Evolutionary conservation across 2,797 vertebrate species (phyloP).

Genomic region (Falco concolor): DNA sequence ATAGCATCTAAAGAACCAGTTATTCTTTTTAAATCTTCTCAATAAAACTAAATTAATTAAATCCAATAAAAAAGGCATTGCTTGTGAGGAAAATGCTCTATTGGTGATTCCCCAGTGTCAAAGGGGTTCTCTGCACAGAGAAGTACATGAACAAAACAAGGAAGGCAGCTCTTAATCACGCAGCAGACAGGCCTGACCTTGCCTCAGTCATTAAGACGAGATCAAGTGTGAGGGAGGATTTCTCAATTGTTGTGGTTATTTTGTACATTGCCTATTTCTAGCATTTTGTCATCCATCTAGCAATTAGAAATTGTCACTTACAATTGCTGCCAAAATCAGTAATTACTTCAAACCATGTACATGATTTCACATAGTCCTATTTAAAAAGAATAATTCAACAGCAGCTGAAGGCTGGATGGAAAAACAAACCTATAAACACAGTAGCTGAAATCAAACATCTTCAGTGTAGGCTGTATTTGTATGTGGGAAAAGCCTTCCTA

Average conservation of each 20-base stretch:
- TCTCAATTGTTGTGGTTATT: neutral
- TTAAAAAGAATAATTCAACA: neutral
- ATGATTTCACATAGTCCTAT: neutral
- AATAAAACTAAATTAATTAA: neutral
- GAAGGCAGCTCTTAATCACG: conserved; percentile 37
- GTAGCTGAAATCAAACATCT: neutral
- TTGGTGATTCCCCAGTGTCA: neutral
- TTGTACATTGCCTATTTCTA: neutral
- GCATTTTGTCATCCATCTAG: neutral
- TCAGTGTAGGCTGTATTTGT: neutral
- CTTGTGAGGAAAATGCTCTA: neutral
- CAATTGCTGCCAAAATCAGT: neutral
- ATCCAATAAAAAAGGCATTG: neutral
- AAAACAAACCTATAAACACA: neutral
- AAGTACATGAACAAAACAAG: neutral
- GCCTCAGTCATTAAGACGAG: neutral
- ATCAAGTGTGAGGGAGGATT: neutral
- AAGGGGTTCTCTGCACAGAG: neutral
- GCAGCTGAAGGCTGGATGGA: neutral
- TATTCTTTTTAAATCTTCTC: neutral
- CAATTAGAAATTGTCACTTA: conserved; percentile 5
- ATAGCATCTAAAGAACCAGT: neutral
- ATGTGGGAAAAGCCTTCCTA: neutral
- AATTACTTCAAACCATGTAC: neutral
- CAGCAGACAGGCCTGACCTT: neutral